Base-by-base conservation (phyloP, 1,140 invertebrate genomes). In the Panulirus ornatus region DNA sequence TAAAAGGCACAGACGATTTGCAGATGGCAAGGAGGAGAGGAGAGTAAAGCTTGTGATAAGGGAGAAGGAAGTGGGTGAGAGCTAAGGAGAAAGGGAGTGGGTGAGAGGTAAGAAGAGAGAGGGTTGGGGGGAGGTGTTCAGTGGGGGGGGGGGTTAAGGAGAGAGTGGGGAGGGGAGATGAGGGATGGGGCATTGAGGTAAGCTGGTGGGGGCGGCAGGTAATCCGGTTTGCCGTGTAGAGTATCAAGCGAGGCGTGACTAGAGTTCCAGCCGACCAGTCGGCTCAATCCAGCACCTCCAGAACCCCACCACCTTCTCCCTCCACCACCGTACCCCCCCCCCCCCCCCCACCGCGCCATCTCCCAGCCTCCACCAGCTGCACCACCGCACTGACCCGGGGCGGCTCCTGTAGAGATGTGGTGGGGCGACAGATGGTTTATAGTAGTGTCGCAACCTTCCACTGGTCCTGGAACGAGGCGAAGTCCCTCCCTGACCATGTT, bases 181-280 rank as follows among this genome's bases (percentile, higher is more conserved):
- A 66, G 36, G 36, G 30, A 34, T 30, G 58, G 47, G 38, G 66
- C 27, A 19, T 27, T 36, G 76, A 36, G 81, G 81, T 34, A 66
- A 66, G 58, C 79, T 51, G 30, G 27, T 44, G 47, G 79, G n/a
- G 30, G 47, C 44, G 5, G n/a, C 30, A 51, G 79, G 79, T 82
- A 82, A 82, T 82, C 79, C 79, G 58, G 79, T 82, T 82, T 82
- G 47, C 58, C 79, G 79, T 82, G 79, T 82, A 44, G 51, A 63
- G 79, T 82, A 82, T 82, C 79, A 82, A 34, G 47, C 27, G 44
- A 51, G 51, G 27, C 79, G 79, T 82, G 79, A 82, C 44, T 22
- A 54, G 79, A 11, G 47, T 82, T 3, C 30, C 79, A 2, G 1
- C 5, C 40, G 27, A 30, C 19, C 30, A 51, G 30, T 27, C 30